phyloP scores from a whole-genome alignment of 2,888 invertebrate species.

The Priocnemis perturbator region DNA sequence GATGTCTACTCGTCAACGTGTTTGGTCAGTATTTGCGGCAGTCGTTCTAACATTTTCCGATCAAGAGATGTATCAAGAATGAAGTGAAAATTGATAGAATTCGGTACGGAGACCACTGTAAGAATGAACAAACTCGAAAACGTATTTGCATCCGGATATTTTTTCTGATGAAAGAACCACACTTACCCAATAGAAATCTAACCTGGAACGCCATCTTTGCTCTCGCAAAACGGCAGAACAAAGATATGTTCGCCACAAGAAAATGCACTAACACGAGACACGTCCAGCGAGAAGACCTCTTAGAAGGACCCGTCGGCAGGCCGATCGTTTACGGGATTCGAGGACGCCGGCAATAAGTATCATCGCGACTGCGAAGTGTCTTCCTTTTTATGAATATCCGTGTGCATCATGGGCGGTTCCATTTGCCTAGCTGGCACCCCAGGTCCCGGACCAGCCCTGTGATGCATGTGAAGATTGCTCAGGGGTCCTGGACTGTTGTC shows the following conservation, averaged over 20 bases:
- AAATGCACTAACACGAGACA: too few relatives aligned
- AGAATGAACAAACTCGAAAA: not conserved
- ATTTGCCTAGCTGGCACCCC: slow-evolving; percentile 72
- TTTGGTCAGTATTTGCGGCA: too few relatives aligned
- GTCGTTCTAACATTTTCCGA: too few relatives aligned
- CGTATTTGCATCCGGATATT: too few relatives aligned
- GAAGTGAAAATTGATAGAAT: slow-evolving; percentile 51
- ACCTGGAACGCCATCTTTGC: too few relatives aligned
- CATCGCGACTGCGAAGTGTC: slow-evolving; percentile 79
- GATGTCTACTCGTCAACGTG: too few relatives aligned
- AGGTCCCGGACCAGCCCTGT: slow-evolving; percentile 77
- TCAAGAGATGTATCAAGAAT: too few relatives aligned
- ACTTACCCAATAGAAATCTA: too few relatives aligned
- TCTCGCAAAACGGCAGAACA: too few relatives aligned
- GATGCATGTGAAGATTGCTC: slow-evolving; percentile 77
- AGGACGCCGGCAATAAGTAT: slow-evolving; percentile 63
- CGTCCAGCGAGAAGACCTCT: not conserved
- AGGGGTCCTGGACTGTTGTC: slow-evolving; percentile 77
- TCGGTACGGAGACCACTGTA: slow-evolving; percentile 47
- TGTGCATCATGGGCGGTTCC: slow-evolving; percentile 67
- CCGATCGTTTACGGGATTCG: slow-evolving; percentile 51
- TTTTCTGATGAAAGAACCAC: too few relatives aligned
- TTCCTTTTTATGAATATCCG: slow-evolving; percentile 78
- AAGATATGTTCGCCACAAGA: too few relatives aligned
- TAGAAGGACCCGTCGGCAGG: slow-evolving; percentile 44